Evolutionary conservation across 1,140 invertebrate genomes (phyloP).

Genomic region (Brachionus koreanus): DNA sequence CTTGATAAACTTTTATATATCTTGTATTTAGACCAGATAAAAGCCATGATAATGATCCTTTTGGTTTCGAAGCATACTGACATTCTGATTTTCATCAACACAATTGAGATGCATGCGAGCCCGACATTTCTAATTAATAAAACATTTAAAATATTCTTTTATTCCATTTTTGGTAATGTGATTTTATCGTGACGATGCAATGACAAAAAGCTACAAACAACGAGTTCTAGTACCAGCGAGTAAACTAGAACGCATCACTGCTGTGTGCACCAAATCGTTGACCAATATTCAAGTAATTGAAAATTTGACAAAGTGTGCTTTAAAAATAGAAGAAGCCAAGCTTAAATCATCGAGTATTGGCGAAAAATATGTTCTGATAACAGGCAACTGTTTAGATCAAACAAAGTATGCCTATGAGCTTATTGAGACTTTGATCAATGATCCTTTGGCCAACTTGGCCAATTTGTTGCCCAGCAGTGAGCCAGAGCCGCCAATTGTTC

Average conservation of each 20-base stretch:
- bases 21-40: too few species aligned
- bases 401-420: constrained; percentile 23
- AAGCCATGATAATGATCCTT: too few species aligned
- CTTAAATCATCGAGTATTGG: background rate
- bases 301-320: background rate
- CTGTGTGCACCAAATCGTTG: background rate
- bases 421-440: background rate
- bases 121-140: background rate
- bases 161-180: background rate
- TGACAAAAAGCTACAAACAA: background rate
- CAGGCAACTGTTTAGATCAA: background rate
- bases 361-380: background rate
- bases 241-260: background rate
- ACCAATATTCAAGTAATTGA: background rate
- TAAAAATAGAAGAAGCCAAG: background rate
- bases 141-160: too few species aligned
- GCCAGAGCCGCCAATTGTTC: too few species aligned
- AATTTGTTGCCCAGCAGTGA: background rate
- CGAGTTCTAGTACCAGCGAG: background rate
- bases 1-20: too few species aligned
- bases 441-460: background rate
- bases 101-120: too few species aligned
- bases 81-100: too few species aligned
- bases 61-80: too few species aligned
- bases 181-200: background rate